A percentile compares a stretch with the other conserved stretches of the same genome.
These are phyloP conservation scores for Aeoliscus strigatus DNA, from an alignment of 2,797 vertebrate genomes.

Conservation along the genomic window DNA sequence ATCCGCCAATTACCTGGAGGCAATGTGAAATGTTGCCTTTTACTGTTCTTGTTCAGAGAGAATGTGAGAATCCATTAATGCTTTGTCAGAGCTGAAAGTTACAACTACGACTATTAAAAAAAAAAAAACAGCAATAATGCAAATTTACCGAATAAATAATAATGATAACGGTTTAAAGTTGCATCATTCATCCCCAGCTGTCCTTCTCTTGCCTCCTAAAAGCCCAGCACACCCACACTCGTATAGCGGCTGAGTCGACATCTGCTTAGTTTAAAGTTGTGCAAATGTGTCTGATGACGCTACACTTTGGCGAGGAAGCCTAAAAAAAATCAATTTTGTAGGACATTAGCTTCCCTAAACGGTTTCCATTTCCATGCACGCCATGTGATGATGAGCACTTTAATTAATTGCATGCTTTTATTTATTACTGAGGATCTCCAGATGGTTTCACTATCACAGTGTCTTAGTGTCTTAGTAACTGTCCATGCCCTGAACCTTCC, in stretches of 20 bases:
- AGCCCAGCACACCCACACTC: not conserved
- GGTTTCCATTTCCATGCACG: not conserved
- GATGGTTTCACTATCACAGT: no score
- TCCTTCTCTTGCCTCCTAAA: no score
- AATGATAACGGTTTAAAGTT: not conserved
- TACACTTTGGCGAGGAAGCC: not conserved
- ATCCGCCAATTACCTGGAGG: constrained; percentile 50
- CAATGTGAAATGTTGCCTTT: constrained; percentile 38
- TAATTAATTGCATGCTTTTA: no score
- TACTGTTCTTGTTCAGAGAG: constrained; percentile 15
- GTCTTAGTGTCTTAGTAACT: no score
- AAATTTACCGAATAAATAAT: not conserved
- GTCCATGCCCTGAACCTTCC: no score
- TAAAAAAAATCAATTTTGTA: not conserved
- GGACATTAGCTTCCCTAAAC: not conserved
- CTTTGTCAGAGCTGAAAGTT: constrained; percentile 9
- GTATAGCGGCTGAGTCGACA: not conserved
- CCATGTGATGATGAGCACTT: not conserved
- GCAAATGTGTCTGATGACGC: not conserved
- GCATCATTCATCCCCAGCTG: not conserved
- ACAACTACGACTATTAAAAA: not conserved
- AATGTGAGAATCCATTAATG: constrained; percentile 1
- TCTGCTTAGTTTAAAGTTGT: not conserved
- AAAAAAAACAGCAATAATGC: no score
- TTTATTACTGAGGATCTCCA: no score